Evolutionary conservation across 23 tunicate species (phyloP), one percentile per base, ranked within the genome.

Genomic region (Clavelina lepadiformis): DNA sequence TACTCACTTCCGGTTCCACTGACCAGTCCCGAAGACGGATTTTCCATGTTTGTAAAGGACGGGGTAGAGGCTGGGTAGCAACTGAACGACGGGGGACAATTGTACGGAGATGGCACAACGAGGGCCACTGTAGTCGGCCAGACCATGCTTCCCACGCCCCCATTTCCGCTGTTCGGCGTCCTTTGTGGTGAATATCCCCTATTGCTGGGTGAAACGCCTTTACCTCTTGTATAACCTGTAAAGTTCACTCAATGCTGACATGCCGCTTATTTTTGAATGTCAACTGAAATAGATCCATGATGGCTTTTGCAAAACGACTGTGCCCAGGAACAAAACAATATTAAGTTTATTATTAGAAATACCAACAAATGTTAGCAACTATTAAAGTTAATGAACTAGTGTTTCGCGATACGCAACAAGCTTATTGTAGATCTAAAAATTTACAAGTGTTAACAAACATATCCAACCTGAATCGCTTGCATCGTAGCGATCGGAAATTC

Each of bases 101-200:
- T 75, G 78, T 88, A 88, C 15, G 82, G 73, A 47, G 59, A 34
- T 28, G 82, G 64, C 24, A 51, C 83, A 2, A 82, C 31, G 33
- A 75, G 72, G 0, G 75, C 97, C 20, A 69, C 50, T 2, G 83
- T 24, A 33, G 84, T 61, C 2, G 73, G 68, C 0, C 68, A 71
- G 59, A 33, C 29, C 64, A 60, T 51, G 18, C 56, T 18, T 7
- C 75, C 65, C 0, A 28, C 30, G 35, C 56, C 18, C 22, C 23
- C 25, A 34, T 33, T 73, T 31, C 47, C 66, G 36, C 78, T 79
- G 71, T 65, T 75, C 25, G 96, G 86, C 33, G 78, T 67, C 33
- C 64, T 56, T 31, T 87, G 96, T 3, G 96, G 96, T 35, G 96
- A 87, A 68, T 72, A 87, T 19, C 96, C n/a, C n/a, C n/a, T 82